A percentile compares a stretch with the other conserved stretches of the same genome.
Conservation (phyloP, 1,140 invertebrate genomes). For the Dinothrombium tinctorium region DNA sequence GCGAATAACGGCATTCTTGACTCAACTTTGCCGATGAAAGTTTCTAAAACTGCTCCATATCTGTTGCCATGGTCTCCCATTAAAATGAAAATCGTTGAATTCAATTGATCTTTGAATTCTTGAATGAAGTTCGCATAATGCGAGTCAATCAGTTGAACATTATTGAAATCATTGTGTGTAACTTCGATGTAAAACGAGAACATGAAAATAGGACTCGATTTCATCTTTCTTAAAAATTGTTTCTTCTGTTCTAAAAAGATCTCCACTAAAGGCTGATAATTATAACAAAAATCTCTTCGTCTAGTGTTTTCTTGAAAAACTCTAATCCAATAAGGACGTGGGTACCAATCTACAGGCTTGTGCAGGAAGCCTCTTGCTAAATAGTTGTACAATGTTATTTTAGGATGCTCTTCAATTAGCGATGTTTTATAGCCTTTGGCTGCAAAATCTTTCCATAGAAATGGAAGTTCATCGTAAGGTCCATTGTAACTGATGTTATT, state of each 20-base stretch:
- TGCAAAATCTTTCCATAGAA: constrained; percentile 23
- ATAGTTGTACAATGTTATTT: constrained; percentile 55
- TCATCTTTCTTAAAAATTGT: constrained; percentile 17
- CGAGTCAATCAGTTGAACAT: constrained; percentile 7
- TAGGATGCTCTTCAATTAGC: constrained; percentile 46
- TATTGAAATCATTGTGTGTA: constrained; percentile 12
- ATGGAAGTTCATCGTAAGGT: constrained; percentile 9
- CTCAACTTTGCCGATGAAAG: constrained; percentile 17
- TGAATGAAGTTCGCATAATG: constrained; percentile 8
- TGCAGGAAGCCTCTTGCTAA: constrained; percentile 34
- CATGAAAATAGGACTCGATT: constrained; percentile 9
- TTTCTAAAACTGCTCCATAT: constrained; percentile 14
- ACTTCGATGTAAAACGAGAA: constrained; percentile 7
- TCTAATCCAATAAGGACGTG: constrained; percentile 42
- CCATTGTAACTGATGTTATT: too few species aligned
- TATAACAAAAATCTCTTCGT: constrained; percentile 7
- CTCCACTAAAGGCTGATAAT: constrained; percentile 10
- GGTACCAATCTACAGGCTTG: constrained; percentile 54
- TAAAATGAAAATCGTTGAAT: constrained; percentile 9
- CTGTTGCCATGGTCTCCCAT: constrained; percentile 11
- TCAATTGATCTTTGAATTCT: neutral
- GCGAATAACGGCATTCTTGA: constrained; percentile 18
- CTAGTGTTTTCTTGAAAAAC: constrained; percentile 9
- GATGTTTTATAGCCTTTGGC: constrained; percentile 45
- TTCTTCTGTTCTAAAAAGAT: constrained; percentile 12